Evolutionary conservation across 2,113 vertebrate species (phyloP).

Genomic region (Equus quagga): DNA sequence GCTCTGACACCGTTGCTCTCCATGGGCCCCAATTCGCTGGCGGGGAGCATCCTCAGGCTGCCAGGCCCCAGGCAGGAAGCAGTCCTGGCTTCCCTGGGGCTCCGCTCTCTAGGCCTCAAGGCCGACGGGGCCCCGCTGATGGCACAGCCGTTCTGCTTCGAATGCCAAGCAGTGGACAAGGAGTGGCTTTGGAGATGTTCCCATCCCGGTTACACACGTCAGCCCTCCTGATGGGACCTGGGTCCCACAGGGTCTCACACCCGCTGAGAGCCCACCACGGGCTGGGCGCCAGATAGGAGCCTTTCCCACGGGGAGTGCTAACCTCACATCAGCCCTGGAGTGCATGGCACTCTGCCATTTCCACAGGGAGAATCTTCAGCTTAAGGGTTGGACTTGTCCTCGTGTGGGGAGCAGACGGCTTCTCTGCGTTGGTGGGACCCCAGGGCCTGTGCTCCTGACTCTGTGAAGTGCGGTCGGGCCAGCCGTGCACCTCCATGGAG

Average conservation of each 20-base stretch:
- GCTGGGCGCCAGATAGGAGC: neutral
- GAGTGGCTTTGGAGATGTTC: neutral
- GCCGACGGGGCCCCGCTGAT: rapidly evolving
- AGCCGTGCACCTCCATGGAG: neutral
- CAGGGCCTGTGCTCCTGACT: neutral
- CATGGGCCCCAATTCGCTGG: rapidly evolving
- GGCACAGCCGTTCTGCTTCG: neutral
- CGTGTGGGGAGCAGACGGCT: neutral
- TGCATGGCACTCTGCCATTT: neutral
- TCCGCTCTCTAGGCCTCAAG: rapidly evolving
- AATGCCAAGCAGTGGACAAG: neutral
- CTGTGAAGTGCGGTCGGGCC: rapidly evolving
- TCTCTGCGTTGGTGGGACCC: neutral
- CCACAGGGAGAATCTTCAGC: neutral
- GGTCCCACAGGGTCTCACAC: too few species aligned
- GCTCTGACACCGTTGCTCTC: too few species aligned
- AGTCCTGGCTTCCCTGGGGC: neutral
- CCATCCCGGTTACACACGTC: neutral
- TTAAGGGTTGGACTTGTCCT: too few species aligned
- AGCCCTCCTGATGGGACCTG: neutral
- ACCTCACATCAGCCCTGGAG: neutral
- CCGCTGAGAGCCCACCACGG: neutral
- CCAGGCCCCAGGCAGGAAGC: neutral
- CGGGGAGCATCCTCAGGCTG: neutral
- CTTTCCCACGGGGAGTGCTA: rapidly evolving